phyloP scores from a whole-genome alignment of 2,888 invertebrate genomes.

The Cheilosia variabilis region DNA sequence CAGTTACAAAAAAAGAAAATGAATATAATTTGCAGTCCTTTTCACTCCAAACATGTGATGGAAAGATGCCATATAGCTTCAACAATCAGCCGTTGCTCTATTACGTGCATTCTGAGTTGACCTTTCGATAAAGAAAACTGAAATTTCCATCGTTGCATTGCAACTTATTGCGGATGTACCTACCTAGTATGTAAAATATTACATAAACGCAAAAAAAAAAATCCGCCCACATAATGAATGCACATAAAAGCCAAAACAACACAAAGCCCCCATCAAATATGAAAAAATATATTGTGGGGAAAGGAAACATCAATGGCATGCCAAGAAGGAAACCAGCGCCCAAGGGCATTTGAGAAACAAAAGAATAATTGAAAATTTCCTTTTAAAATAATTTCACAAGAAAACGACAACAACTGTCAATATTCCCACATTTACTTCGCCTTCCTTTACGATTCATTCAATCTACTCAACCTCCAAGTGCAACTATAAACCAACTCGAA shows the following conservation, averaged over 20 bases:
- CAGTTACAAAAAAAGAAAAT: no score
- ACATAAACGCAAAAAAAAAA: neutral
- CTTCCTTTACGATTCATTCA: neutral
- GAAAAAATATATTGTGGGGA: neutral
- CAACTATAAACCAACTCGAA: neutral
- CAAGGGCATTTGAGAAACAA: slow-evolving; percentile 6
- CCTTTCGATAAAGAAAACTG: no score
- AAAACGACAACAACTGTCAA: slow-evolving; percentile 21
- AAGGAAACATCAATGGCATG: neutral
- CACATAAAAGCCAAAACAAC: neutral
- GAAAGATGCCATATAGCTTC: no score
- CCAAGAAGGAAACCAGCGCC: neutral
- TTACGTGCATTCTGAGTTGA: no score
- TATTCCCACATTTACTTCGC: slow-evolving; percentile 9
- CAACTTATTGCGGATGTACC: no score
- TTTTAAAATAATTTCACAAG: slow-evolving; percentile 13
- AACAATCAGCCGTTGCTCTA: no score
- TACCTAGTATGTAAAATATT: neutral
- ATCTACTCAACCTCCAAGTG: neutral
- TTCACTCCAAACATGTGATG: no score
- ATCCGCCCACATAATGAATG: neutral
- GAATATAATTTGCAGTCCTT: no score
- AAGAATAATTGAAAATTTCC: neutral
- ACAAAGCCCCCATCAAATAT: neutral
- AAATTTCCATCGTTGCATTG: no score